Evolutionary conservation across 2,113 vertebrate species (phyloP), one percentile per base, ranked within the genome.

Genomic region (Seriola aureovittata): DNA sequence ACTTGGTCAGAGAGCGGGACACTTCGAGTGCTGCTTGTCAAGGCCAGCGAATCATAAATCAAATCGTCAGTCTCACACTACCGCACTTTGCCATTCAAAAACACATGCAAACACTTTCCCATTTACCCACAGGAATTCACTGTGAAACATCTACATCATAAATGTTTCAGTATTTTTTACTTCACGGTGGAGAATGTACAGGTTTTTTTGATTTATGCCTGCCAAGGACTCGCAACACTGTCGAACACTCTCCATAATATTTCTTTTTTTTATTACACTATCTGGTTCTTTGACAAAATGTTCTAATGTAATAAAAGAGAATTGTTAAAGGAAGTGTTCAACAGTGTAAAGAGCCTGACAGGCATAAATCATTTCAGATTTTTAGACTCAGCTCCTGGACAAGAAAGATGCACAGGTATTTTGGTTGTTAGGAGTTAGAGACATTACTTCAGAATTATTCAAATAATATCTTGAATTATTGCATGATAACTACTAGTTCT

Each of bases 11-110:
- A 23, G 36, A 75, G 16, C 44, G 40, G 6, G 25, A 50, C 34
- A 44, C 52, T 29, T 48, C 50, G 32, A 19, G 46, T 57, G 69
- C n/a, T 55, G 40, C 38, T 63, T 29, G 66, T 60, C 66, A 58
- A 54, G 29, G 52, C 63, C 19, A 16, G 65, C 1, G 7, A 48
- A 73, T 72, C 64, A 81, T 80, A 34, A 75, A 81, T 78, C 48
- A 76, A 57, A 46, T 50, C 52, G 38, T 8, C 23, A 66, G 57
- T 58, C 17, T 16, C 34, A 38, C 11, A 70, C 29, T 25, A 44
- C 9, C 17, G 21, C 19, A 54, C 48, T 74, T 52, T 23, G n/a
- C 11, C n/a, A 12, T 71, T 60, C 13, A 29, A 13, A 44, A 42
- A 36, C 21, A 54, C 5, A 23, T 0, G 34, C 14, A 64, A 36